Evolutionary conservation across 2,113 vertebrate genomes (phyloP), one percentile per base, ranked within the genome.

Genomic region (Ptilonorhynchus violaceus): DNA sequence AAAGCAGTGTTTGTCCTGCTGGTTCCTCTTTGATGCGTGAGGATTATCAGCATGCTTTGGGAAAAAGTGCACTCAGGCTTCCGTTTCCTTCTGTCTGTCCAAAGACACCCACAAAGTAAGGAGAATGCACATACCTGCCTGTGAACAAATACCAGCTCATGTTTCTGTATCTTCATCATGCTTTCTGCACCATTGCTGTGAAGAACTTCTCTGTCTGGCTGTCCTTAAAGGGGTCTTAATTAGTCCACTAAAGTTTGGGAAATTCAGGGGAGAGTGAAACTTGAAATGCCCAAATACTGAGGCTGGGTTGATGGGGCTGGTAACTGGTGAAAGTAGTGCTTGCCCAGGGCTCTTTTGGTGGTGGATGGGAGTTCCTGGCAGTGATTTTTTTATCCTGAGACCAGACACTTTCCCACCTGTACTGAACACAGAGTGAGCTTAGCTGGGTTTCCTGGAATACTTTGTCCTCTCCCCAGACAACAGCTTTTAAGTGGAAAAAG

Each of bases 91-190:
- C 41, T 37, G 22, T 21, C 50, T 66, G 46, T 21, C 44, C 8
- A 4, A 39, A 63, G 33, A 49, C 17, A 74, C 17, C 19, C 1
- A 0, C 1, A 0, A 58, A 73, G n/a, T 16, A 62, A 60, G 28
- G 35, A 55, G 47, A 87, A 63, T 1, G 3, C 27, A 35, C 30
- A 2, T 18, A 11, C 0, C 0, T 79, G 31, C 39, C 39, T 39
- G 3, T 39, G 58, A 85, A 42, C 15, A 62, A 63, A 63, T 14
- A 33, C 17, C 31, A 53, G 22, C 31, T 59, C n/a, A 1, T 3
- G 7, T 49, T 84, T 79, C 37, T 72, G 22, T 39, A 24, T 70
- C 27, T 33, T 13, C 42, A 21, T 28, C 46, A 39, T 1, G 0
- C 22, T 56, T 69, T 58, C 35, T 60, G 8, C 1, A 11, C 15